Conservation (phyloP, 2,113 vertebrate genomes). For the Anser cygnoides region DNA sequence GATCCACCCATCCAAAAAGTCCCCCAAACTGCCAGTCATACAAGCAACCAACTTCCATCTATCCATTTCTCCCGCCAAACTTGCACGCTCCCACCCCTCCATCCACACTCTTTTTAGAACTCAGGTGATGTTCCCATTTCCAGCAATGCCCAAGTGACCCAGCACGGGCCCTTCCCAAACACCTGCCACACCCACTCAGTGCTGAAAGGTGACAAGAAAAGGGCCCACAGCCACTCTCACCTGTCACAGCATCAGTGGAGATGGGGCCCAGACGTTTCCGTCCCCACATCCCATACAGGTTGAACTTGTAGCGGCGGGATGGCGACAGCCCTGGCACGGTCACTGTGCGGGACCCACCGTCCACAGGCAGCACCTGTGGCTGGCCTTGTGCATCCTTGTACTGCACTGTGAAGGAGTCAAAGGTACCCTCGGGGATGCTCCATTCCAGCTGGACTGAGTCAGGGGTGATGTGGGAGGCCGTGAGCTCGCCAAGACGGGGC, state of each 20-base stretch:
- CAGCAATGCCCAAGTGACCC: no score
- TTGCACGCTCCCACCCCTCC: no score
- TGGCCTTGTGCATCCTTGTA: conserved; percentile 40
- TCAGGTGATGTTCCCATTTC: background rate
- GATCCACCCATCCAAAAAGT: background rate
- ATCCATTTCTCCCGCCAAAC: background rate
- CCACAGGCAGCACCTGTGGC: background rate
- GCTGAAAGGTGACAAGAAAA: background rate
- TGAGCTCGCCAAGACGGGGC: no score
- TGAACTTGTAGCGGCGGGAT: no score
- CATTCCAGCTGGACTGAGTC: background rate
- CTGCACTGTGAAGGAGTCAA: conserved; percentile 63
- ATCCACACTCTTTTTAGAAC: no score
- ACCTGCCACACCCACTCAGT: background rate
- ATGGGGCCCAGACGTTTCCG: no score
- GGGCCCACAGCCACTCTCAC: background rate
- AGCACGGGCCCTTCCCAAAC: background rate
- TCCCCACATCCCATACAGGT: no score
- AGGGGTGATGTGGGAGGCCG: background rate
- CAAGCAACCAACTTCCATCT: no score
- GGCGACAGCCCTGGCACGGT: no score
- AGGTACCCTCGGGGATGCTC: conserved; percentile 44
- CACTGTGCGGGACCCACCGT: no score
- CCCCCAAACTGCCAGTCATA: background rate
- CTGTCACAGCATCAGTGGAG: background rate